Conservation (phyloP, 2,797 vertebrate genomes). For the Chelidonichthys spinosus region DNA sequence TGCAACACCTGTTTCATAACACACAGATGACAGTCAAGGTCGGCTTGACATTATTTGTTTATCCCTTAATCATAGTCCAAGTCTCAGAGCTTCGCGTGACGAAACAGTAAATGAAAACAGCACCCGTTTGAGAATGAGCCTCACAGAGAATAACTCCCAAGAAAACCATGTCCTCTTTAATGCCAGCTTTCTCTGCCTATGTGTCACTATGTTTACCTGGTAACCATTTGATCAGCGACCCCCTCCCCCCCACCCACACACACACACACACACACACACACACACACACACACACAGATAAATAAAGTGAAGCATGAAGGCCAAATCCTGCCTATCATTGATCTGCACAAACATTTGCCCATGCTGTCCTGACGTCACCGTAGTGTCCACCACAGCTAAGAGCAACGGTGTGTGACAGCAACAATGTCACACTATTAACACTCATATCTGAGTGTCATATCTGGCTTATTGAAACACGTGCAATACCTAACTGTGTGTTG, state of each 20-base stretch:
- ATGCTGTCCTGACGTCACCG: constrained; percentile 40
- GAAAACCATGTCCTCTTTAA: constrained; percentile 24
- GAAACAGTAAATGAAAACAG: constrained; percentile 8
- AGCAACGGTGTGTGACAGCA: constrained; percentile 39
- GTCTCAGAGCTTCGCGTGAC: not conserved
- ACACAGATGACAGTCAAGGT: constrained; percentile 5
- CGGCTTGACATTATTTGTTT: constrained; percentile 12
- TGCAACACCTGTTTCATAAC: not conserved
- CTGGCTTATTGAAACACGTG: not conserved
- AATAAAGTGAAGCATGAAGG: constrained; percentile 67
- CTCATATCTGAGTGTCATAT: not conserved
- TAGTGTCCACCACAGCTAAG: constrained; percentile 32
- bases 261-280: too few relatives aligned
- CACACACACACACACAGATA: constrained; percentile 25
- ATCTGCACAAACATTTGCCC: constrained; percentile 59
- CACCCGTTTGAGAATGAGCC: constrained; percentile 1
- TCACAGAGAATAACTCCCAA: constrained; percentile 24
- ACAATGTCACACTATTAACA: constrained; percentile 18
- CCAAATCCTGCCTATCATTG: constrained; percentile 66
- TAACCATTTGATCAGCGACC: constrained; percentile 52
- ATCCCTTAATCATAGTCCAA: not conserved
- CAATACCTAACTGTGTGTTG: not conserved
- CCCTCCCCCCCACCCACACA: not conserved
- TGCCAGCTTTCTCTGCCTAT: constrained; percentile 22
- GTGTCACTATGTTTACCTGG: constrained; percentile 39